phyloP scores from a whole-genome alignment of 2,113 vertebrate genomes.

The Sinocyclocheilus grahami region DNA sequence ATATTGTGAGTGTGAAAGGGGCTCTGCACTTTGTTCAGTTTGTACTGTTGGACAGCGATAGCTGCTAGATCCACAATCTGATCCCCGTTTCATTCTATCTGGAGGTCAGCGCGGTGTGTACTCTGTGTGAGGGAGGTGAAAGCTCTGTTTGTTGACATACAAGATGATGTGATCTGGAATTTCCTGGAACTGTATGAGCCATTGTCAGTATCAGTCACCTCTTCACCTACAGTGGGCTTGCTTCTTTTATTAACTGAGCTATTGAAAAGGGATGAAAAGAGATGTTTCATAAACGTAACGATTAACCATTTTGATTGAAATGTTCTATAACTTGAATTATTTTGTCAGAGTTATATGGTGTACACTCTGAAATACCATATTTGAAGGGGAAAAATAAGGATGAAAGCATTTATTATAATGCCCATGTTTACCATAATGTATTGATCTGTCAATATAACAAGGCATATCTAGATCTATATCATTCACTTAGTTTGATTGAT shows the following conservation, averaged over 20 bases:
- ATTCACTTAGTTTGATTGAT: not conserved
- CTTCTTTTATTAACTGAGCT: slow-evolving; percentile 28
- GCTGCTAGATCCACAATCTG: slow-evolving; percentile 26
- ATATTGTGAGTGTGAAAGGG: not conserved
- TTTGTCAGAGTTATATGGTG: not conserved
- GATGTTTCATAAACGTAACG: not conserved
- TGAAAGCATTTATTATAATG: not conserved
- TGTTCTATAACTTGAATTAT: too few relatives aligned
- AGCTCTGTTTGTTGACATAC: slow-evolving; percentile 26
- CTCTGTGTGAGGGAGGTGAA: slow-evolving; percentile 51
- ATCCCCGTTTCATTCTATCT: slow-evolving; percentile 43
- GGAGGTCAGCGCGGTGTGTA: slow-evolving; percentile 44
- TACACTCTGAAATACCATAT: not conserved
- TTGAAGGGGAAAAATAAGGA: not conserved
- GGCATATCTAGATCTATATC: not conserved
- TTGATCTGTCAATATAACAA: not conserved
- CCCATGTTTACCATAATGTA: not conserved
- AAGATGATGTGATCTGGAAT: slow-evolving; percentile 37
- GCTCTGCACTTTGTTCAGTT: not conserved
- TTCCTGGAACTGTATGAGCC: slow-evolving; percentile 45
- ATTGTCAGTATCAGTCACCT: slow-evolving; percentile 24
- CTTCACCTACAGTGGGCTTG: slow-evolving; percentile 9
- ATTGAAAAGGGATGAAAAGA: slow-evolving; percentile 18
- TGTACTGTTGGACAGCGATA: slow-evolving; percentile 25
- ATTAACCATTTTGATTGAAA: too few relatives aligned